Evolutionary conservation across 2,888 invertebrate genomes (phyloP).

Genomic region (Taphrorychus bicolor): DNA sequence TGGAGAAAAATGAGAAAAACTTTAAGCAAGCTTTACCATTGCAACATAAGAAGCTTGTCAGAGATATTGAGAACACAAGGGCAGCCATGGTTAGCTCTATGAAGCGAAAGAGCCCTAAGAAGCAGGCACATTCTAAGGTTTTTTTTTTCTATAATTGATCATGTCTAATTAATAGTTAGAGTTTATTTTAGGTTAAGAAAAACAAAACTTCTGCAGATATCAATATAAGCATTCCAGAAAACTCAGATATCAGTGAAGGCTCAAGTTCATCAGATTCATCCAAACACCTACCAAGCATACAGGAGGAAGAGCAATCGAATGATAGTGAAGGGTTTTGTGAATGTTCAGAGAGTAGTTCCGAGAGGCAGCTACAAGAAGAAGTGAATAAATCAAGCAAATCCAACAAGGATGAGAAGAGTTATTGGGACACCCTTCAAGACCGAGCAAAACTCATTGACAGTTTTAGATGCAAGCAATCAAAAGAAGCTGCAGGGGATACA

Average conservation of each 20-base stretch:
- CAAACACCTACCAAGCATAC: conserved; percentile 11
- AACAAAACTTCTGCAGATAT: conserved; percentile 38
- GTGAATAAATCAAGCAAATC: too few relatives aligned
- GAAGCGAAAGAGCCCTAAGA: conserved; percentile 19
- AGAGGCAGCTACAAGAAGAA: background rate
- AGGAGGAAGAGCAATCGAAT: conserved; percentile 16
- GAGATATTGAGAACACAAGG: conserved; percentile 61
- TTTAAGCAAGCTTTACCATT: conserved; percentile 47
- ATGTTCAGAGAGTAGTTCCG: conserved; percentile 29
- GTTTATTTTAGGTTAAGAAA: conserved; percentile 22
- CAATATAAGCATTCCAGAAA: conserved; percentile 45
- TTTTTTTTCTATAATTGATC: background rate
- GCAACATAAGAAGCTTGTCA: conserved; percentile 53
- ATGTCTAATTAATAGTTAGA: background rate
- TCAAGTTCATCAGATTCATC: conserved; percentile 8
- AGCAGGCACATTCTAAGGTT: background rate
- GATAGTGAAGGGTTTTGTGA: conserved; percentile 37
- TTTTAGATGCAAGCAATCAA: conserved; percentile 15
- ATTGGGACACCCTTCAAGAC: conserved; percentile 19
- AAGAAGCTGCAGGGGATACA: conserved; percentile 47
- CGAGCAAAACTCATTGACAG: conserved; percentile 25
- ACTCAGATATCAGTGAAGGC: conserved; percentile 37
- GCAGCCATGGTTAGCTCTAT: conserved; percentile 52
- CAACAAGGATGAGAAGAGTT: conserved; percentile 7
- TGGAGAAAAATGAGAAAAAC: conserved; percentile 47